Evolutionary conservation across 2,797 vertebrate species (phyloP), one percentile per base, ranked within the genome.

Genomic region (Ceryle rudis): DNA sequence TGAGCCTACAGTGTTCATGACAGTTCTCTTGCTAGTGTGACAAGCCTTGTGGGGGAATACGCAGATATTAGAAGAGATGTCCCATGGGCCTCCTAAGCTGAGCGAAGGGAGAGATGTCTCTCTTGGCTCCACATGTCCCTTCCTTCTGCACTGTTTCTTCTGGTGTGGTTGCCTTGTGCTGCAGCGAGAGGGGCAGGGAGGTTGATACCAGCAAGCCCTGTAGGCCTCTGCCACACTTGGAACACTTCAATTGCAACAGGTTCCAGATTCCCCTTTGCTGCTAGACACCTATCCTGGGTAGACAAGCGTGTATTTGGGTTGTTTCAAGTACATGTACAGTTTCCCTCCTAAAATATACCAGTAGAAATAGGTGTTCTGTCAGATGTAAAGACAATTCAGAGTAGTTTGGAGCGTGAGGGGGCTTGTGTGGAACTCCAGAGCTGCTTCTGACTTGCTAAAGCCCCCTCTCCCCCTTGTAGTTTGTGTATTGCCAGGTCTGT

Each of bases 401-500:
- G 44, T 55, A 52, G 65, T 33, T 44, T 2, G 0, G 74, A 67
- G 80, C 3, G 64, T 35, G 44, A 49, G 35, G n/a, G 54, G 72
- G 16, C 73, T 84, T 47, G 60, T 77, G 90, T 74, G 88, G 58
- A 91, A 62, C 26, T 65, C 88, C 21, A 10, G 13, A 47, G 49
- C 58, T 18, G 67, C 70, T 46, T 88, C 69, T 74, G 74, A 79
- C 65, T 86, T 75, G 89, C 95, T 96, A 85, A 94, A 90, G 47
- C 90, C 65, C 41, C 89, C 89, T 96, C 93, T 88, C 91, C 94
- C 83, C 86, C 91, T 87, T 86, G 77, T 79, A 99, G 99, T 99
- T 99, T 98, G 99, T 99, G 71, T 99, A 99, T 98, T 99, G 99
- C 97, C 99, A 99, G 99, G 99, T 99, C 67, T 99, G 99, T 97